These are phyloP conservation scores for Nesogale talazaci DNA, from an alignment of 2,113 vertebrate species.

Conservation along the genomic window DNA sequence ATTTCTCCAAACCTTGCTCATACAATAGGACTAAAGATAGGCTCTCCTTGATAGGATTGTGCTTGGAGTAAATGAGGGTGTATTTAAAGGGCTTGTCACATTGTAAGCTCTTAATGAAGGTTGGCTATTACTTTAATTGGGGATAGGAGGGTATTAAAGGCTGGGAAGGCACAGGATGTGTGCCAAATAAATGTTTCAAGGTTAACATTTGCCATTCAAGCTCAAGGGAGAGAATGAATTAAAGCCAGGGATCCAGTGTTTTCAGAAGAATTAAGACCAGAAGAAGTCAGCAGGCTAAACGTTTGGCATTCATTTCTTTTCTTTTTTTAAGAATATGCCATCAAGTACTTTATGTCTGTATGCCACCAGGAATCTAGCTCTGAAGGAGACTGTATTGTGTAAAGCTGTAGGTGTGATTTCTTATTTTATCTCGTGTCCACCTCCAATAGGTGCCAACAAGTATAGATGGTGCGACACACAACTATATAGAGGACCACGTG, in stretches of 20 bases:
- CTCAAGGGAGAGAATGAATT: neutral
- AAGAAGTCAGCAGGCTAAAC: neutral
- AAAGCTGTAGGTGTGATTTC: neutral
- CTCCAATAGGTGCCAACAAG: slow-evolving; percentile 18
- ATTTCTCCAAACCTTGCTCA: neutral
- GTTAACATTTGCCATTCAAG: neutral
- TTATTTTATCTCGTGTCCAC: neutral
- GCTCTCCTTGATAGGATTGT: neutral
- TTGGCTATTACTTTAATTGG: neutral
- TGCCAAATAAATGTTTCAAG: neutral
- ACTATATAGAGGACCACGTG: too few species aligned
- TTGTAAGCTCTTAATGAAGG: neutral
- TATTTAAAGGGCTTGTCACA: neutral
- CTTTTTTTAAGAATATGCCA: neutral
- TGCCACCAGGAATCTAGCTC: neutral
- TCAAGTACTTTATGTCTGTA: neutral
- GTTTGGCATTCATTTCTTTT: too few species aligned
- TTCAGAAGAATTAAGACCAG: neutral
- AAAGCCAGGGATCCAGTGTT: neutral
- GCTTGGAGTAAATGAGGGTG: neutral
- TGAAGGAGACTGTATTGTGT: neutral
- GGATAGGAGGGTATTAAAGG: neutral
- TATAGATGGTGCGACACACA: too few species aligned
- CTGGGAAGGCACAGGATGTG: too few species aligned
- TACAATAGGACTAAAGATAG: neutral